Conservation (phyloP, 2,797 vertebrate species). For the Balearica regulorum region DNA sequence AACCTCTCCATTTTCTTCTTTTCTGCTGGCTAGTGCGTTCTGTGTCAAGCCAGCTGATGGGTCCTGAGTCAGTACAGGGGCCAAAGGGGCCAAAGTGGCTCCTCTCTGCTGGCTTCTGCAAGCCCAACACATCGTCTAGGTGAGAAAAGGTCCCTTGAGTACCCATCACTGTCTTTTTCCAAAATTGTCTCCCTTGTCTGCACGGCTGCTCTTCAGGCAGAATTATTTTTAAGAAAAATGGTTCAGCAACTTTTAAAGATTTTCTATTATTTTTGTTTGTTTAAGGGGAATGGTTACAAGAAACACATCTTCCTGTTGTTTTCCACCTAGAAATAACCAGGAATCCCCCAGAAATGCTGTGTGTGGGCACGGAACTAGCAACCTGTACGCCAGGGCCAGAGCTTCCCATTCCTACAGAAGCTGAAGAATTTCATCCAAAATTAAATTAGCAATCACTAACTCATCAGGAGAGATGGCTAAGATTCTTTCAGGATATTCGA, state of each 20-base stretch:
- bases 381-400: neutral
- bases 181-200: neutral
- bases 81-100: neutral
- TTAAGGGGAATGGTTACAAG: neutral
- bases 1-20: neutral
- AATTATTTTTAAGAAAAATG: neutral
- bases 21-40: neutral
- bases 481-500: neutral
- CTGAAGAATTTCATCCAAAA: neutral
- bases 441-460: neutral
- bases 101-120: neutral
- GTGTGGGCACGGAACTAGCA: neutral
- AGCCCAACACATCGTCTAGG: neutral
- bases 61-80: neutral
- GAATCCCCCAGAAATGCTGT: neutral
- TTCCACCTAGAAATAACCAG: neutral
- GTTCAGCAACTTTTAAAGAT: neutral
- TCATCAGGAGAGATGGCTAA: neutral
- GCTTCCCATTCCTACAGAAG: neutral
- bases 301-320: neutral
- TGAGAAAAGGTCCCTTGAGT: neutral
- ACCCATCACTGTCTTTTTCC: neutral
- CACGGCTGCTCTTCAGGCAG: neutral
- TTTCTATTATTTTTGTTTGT: neutral
- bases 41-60: neutral